Conservation (phyloP, 1,140 invertebrate genomes). For the Drosophila takahashii region DNA sequence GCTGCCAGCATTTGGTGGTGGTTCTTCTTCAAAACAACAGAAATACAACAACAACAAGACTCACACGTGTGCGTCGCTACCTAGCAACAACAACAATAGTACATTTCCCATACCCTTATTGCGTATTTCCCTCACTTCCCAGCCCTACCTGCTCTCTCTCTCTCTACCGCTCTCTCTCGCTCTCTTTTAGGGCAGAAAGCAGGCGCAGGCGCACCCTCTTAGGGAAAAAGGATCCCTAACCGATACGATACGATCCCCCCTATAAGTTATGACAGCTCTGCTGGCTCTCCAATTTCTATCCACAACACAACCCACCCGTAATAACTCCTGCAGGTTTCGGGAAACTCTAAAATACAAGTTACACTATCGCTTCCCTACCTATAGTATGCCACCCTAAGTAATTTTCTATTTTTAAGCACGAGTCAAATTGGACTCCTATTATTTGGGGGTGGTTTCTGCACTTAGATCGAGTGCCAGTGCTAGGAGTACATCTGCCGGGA, state of each 20-base stretch:
- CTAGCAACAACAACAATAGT: slow-evolving; percentile 54
- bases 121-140: slow-evolving; percentile 65
- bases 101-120: slow-evolving; percentile 79
- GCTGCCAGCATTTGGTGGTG: slow-evolving; percentile 65
- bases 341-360: slow-evolving; percentile 19
- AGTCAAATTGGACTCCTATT: slow-evolving; percentile 60
- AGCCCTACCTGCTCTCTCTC: slow-evolving; percentile 46
- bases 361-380: slow-evolving; percentile 13
- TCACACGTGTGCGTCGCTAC: slow-evolving; percentile 56
- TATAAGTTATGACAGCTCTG: slow-evolving; percentile 75
- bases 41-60: slow-evolving; percentile 9
- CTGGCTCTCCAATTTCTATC: slow-evolving; percentile 54
- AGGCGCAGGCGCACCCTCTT: slow-evolving; percentile 67
- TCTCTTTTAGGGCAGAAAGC: slow-evolving; percentile 13
- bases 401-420: slow-evolving; percentile 71
- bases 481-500: slow-evolving; percentile 52
- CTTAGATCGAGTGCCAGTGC: slow-evolving; percentile 38
- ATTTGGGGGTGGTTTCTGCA: slow-evolving; percentile 63
- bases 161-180: slow-evolving; percentile 14
- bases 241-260: slow-evolving; percentile 36
- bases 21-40: slow-evolving; percentile 68
- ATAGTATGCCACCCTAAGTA: slow-evolving; percentile 17
- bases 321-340: slow-evolving; percentile 59
- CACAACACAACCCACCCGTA: slow-evolving; percentile 54
- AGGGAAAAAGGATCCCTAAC: slow-evolving; percentile 5